Evolutionary conservation across 2,888 invertebrate species (phyloP), one percentile per base, ranked within the genome.

Genomic region (Drosophila robusta): DNA sequence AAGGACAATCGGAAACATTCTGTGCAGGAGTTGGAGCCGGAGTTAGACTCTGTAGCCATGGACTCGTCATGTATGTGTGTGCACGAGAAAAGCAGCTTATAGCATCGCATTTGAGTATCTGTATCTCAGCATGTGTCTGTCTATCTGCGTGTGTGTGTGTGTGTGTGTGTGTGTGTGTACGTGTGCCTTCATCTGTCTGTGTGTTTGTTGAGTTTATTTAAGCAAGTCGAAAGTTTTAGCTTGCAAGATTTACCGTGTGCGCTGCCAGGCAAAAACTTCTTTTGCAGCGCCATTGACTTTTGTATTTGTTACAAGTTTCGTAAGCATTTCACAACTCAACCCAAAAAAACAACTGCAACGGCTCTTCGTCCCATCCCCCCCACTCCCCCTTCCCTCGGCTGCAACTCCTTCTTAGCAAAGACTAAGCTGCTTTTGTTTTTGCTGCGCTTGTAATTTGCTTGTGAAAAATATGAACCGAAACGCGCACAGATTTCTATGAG

Each of bases 221-320:
- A 87, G 89, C 77, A 78, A 89, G 79, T 84, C 78, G 78, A 87
- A 89, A 88, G 88, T 89, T 89, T 88, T 86, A 72, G 80, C 80
- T 78, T 57, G 78, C 70, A 86, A 89, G 87, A 87, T 88, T 88
- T 87, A 86, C 84, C 87, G 80, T 85, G 74, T 78, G 73, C 84
- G 65, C 78, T 84, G 85, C 78, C 79, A 82, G 85, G 73, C 80
- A 76, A 83, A 87, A 88, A 89, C 77, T 89, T 87, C 79, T 85
- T 87, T 85, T 83, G 87, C 84, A 84, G 80, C 85, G 81, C 87
- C 83, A 84, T 87, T 89, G 86, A 83, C 80, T 87, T 82, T 89
- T 81, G 78, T 82, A 82, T 88, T 82, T 80, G 87, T 85, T 85
- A 79, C 80, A 80, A 76, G 70, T 85, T 73, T 63, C 63, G 75